phyloP scores from a whole-genome alignment of 2,113 vertebrate genomes.

The Microcebus murinus region DNA sequence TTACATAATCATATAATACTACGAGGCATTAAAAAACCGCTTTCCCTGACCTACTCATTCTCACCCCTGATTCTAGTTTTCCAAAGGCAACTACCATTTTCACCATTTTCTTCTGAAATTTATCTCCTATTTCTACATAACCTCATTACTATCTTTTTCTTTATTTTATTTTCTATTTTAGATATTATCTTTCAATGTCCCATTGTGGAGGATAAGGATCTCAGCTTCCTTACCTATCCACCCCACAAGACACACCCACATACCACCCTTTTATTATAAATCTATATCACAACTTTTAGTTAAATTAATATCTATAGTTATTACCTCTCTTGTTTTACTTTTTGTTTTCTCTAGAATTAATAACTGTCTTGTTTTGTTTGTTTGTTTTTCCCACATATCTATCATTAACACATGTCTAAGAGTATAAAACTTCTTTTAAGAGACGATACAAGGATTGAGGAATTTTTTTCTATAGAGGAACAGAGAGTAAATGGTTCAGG shows the following conservation, averaged over 20 bases:
- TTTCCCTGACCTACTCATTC: background rate
- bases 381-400: background rate
- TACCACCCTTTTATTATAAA: background rate
- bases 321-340: background rate
- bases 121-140: background rate
- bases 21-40: background rate
- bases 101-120: conserved; percentile 5
- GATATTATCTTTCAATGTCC: background rate
- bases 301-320: background rate
- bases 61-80: background rate
- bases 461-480: background rate
- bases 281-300: background rate
- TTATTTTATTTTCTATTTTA: background rate
- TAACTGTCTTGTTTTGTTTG: background rate
- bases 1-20: background rate
- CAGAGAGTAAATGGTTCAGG: background rate
- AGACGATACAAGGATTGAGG: background rate
- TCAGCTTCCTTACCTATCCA: background rate
- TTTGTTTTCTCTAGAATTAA: background rate
- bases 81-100: background rate
- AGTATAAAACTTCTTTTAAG: background rate
- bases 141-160: background rate
- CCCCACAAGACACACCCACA: background rate
- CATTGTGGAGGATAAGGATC: background rate
- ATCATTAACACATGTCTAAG: background rate